Evolutionary conservation across 2,113 vertebrate genomes (phyloP).

Genomic region (Alethe castanea): DNA sequence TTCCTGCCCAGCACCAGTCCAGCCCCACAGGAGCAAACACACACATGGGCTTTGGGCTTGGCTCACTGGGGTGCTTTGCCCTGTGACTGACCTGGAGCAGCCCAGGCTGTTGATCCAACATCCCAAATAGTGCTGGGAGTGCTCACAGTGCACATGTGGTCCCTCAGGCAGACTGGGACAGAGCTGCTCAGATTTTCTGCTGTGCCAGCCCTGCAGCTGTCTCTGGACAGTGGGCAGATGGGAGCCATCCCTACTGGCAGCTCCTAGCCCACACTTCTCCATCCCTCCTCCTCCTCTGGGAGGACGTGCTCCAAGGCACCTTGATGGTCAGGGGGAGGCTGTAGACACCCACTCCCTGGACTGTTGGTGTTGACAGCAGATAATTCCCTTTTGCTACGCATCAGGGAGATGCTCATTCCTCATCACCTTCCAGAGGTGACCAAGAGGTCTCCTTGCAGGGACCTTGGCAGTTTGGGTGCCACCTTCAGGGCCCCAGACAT

Average conservation of each 20-base stretch:
- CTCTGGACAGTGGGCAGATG: neutral
- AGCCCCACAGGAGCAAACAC: neutral
- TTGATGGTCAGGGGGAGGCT: neutral
- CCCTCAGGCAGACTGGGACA: neutral
- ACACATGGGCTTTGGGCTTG: neutral
- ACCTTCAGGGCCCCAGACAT: neutral
- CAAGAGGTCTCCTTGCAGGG: neutral
- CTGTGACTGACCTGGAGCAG: too few species aligned
- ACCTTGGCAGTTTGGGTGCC: neutral
- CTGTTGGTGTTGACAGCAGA: too few species aligned
- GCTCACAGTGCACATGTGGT: fast-evolving
- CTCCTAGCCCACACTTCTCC: neutral
- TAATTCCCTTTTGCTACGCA: neutral
- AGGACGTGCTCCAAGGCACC: too few species aligned
- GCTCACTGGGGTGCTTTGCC: neutral
- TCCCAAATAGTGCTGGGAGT: neutral
- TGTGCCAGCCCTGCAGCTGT: neutral
- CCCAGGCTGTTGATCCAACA: neutral
- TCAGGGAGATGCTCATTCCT: neutral
- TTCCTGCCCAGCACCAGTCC: neutral
- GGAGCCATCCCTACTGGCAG: neutral
- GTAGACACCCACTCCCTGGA: fast-evolving
- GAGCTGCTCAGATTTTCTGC: neutral
- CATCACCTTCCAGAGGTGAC: neutral
- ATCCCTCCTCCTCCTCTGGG: fast-evolving